A percentile compares a stretch with the other conserved stretches of the same genome.
Conservation (phyloP, 2,113 vertebrate genomes). For the Clarias macrocephalus region DNA sequence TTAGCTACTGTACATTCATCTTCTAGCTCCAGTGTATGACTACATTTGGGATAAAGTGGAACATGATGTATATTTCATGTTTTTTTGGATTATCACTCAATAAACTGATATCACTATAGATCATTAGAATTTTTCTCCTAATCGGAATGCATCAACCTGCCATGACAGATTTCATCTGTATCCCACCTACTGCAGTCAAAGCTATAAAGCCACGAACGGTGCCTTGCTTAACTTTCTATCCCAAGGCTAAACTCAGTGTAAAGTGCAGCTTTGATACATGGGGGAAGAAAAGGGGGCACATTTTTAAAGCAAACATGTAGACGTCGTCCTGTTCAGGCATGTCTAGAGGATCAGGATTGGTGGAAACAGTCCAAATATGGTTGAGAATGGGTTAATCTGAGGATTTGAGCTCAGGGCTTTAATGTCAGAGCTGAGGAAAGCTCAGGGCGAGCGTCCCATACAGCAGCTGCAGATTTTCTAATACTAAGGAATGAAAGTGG, state of each 20-base stretch:
- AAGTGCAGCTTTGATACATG: neutral
- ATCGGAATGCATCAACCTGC: neutral
- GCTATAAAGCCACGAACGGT: neutral
- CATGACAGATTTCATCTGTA: neutral
- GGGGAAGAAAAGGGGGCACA: neutral
- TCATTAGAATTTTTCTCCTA: neutral
- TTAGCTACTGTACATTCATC: too few relatives aligned
- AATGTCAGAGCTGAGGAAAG: neutral
- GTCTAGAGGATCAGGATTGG: conserved; percentile 25
- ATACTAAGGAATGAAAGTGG: neutral
- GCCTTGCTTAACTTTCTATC: neutral
- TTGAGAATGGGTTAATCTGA: neutral
- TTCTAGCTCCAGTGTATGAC: too few relatives aligned
- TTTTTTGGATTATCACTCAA: neutral
- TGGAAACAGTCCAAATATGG: conserved; percentile 17
- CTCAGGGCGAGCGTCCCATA: conserved; percentile 43
- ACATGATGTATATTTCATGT: neutral
- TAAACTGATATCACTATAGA: neutral
- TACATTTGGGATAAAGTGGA: neutral
- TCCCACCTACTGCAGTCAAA: neutral
- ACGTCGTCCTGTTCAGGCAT: conserved; percentile 47
- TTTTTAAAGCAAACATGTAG: conserved; percentile 32
- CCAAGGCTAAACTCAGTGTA: neutral
- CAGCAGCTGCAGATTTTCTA: conserved; percentile 30
- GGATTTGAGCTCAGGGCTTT: neutral